A percentile compares a stretch with the other conserved stretches of the same genome.
Evolutionary conservation across 2,888 invertebrate genomes (phyloP).

Genomic region (Helobdella robusta): DNA sequence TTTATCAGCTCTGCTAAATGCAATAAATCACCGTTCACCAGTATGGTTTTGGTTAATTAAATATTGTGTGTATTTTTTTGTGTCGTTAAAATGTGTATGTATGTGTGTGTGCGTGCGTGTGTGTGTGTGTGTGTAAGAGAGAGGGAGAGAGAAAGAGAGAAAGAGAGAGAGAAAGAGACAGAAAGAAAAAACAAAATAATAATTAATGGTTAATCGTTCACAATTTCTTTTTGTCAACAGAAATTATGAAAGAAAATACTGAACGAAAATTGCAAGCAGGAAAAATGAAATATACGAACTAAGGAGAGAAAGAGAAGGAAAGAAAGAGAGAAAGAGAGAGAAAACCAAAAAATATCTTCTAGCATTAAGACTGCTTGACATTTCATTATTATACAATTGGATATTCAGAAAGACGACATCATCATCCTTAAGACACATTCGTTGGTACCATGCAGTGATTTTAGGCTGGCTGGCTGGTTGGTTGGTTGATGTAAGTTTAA

Average conservation of each 20-base stretch:
- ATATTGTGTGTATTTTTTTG: too few species aligned
- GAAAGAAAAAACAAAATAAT: not conserved
- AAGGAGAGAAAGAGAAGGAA: not conserved
- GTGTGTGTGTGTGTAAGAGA: conserved; percentile 3
- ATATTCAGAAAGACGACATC: not conserved
- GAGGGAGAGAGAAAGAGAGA: not conserved
- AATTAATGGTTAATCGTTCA: not conserved
- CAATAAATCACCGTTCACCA: too few species aligned
- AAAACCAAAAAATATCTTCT: not conserved
- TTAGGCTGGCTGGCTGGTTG: conserved; percentile 63
- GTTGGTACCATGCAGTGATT: conserved; percentile 50
- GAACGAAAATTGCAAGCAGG: not conserved
- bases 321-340: conserved; percentile 3
- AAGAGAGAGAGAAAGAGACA: not conserved
- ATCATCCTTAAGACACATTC: conserved; percentile 38
- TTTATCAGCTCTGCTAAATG: too few species aligned
- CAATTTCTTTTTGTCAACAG: too few species aligned
- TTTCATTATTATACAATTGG: not conserved
- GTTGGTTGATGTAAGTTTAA: conserved; percentile 67
- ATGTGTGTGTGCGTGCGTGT: conserved; percentile 3
- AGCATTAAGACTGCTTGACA: not conserved
- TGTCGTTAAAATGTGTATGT: too few species aligned
- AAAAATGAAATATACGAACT: not conserved
- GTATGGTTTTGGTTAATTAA: too few species aligned
- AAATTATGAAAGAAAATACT: too few species aligned